These are phyloP conservation scores for Poeciliopsis turneri DNA, from an alignment of 2,797 vertebrate species.

Conservation along the genomic window DNA sequence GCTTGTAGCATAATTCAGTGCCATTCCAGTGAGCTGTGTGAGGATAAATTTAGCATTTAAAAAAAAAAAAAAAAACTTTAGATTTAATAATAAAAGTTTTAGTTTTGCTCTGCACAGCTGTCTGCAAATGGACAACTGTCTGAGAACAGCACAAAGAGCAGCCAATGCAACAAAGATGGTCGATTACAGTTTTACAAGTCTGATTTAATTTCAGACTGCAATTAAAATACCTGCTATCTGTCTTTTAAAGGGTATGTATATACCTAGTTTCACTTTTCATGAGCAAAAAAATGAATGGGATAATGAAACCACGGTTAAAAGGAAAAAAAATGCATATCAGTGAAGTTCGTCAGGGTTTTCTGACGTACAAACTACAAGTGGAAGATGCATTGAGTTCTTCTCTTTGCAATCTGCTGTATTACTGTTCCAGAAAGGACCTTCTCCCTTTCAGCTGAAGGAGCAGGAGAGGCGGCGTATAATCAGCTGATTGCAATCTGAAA, in stretches of 20 bases:
- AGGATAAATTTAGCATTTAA: neutral
- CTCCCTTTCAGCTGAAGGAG: neutral
- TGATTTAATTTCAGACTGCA: neutral
- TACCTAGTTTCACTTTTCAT: neutral
- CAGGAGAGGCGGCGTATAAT: neutral
- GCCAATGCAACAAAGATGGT: neutral
- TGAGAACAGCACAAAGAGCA: neutral
- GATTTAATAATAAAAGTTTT: neutral
- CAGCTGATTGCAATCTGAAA: constrained; percentile 1
- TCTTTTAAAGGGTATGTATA: neutral
- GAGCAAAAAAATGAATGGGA: neutral
- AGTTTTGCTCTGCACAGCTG: neutral
- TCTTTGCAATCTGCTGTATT: neutral
- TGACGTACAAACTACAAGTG: neutral
- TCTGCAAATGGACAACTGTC: neutral
- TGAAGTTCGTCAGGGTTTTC: neutral
- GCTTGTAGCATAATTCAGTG: neutral
- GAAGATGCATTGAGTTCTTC: neutral
- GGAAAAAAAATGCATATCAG: neutral
- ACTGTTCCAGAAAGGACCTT: neutral
- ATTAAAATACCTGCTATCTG: neutral
- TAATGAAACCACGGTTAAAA: neutral
- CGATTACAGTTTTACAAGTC: neutral
- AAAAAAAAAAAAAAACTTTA: no score
- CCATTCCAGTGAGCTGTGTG: neutral